Evolutionary conservation across 2,113 vertebrate genomes (phyloP), one percentile per base, ranked within the genome.

Genomic region (Sebastes fasciatus): DNA sequence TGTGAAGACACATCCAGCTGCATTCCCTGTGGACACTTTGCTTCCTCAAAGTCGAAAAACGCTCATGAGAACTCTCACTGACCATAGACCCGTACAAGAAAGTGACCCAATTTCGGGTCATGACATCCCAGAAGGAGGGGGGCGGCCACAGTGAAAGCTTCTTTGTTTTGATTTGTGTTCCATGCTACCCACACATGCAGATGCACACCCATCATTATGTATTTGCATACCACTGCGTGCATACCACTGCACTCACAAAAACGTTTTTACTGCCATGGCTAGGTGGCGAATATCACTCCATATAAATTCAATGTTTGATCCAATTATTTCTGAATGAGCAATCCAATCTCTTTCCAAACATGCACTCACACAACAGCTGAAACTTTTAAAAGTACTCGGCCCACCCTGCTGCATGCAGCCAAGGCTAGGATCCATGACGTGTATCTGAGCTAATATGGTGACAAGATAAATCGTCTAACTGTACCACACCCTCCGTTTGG

Each of bases 131-230:
- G 66, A 60, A 34, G 6, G 67, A 77, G 82, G 64, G 34, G 57
- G 88, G 77, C 52, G 23, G 80, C 54, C 40, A 23, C 58, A 75
- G 52, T 82, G 77, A 90, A 82, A 83, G 88, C 77, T 58, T 26
- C 67, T 85, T 87, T 90, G 80, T 90, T 91, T 66, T 70, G 75
- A 66, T 74, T 81, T 81, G 69, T 68, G 58, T 58, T 84, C 43
- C 42, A 40, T 64, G 65, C 75, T 69, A 43, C 82, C 79, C 85
- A 87, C 79, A 86, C 51, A 82, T 62, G 77, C 66, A 80, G 57
- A 86, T 75, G 48, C 80, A 84, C 78, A 76, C 80, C 85, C 73
- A 85, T 72, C 63, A 80, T 89, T 82, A 57, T 8, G 11, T 2
- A 66, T 75, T 49, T 75, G 67, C 63, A 77, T 67, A 48, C 66